Conservation (phyloP, 37 sponge, comb jelly and placozoan genomes). For the Aplysina aerophoba region DNA sequence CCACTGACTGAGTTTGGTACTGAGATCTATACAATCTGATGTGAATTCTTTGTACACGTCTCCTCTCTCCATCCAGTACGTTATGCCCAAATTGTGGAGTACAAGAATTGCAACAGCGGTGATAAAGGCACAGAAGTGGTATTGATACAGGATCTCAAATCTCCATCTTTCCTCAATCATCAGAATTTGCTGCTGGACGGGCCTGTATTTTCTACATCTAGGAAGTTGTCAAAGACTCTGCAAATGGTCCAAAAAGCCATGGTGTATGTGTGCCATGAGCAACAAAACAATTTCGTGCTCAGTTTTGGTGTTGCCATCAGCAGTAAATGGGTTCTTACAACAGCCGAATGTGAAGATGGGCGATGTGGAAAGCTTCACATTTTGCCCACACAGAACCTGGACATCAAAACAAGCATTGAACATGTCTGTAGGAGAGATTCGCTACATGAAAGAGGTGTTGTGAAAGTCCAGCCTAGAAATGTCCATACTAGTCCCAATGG, state of each 20-base stretch:
- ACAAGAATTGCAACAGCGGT: background rate
- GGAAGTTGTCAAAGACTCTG: background rate
- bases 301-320: background rate
- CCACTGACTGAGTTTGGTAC: too few relatives aligned
- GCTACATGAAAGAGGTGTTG: background rate
- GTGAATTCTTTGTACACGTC: background rate
- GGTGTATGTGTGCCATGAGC: constrained; percentile 19
- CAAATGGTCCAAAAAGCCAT: background rate
- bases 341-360: background rate
- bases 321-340: background rate
- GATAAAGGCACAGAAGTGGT: background rate
- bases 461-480: too few relatives aligned
- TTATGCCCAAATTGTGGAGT: background rate
- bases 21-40: too few relatives aligned
- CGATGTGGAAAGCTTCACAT: background rate
- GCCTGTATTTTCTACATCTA: constrained; percentile 7
- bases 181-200: constrained; percentile 19
- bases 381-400: background rate
- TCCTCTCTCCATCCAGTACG: background rate
- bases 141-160: background rate
- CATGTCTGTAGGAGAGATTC: background rate
- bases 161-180: background rate
- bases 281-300: background rate
- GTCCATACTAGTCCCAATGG: background rate
- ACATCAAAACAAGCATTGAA: background rate